Evolutionary conservation across 1,140 invertebrate species (phyloP).

Genomic region (Drosophila kikkawai): DNA sequence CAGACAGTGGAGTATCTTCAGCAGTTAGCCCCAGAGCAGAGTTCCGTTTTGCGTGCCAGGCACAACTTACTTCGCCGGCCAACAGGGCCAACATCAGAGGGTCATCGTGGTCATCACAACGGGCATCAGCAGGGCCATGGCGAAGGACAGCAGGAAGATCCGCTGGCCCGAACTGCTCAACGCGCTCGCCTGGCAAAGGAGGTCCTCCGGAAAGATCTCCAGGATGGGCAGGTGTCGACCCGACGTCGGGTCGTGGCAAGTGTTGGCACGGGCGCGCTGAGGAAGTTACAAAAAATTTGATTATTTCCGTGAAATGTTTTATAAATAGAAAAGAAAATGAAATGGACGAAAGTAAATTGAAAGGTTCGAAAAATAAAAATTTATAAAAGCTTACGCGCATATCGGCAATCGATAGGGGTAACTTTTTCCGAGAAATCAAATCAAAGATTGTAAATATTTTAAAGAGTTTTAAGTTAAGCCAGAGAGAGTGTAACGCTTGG

Average conservation of each 20-base stretch:
- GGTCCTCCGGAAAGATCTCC: constrained; percentile 90
- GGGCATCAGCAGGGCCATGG: constrained; percentile 65
- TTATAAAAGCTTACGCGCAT: constrained; percentile 76
- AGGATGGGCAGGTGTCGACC: constrained; percentile 88
- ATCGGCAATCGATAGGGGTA: constrained; percentile 79
- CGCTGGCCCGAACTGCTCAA: constrained; percentile 87
- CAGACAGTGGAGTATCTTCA: constrained; percentile 25
- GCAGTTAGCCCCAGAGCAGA: constrained; percentile 8
- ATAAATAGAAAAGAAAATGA: background rate
- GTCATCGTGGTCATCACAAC: constrained; percentile 68
- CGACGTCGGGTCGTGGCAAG: constrained; percentile 88
- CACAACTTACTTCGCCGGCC: constrained; percentile 42
- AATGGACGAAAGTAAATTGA: background rate
- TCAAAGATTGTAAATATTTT: constrained; percentile 36
- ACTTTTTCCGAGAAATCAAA: constrained; percentile 67
- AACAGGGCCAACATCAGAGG: constrained; percentile 78
- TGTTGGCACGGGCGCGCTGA: constrained; percentile 86
- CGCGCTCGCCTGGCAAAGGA: constrained; percentile 91
- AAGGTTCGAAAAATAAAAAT: constrained; percentile 4
- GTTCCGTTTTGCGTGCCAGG: background rate
- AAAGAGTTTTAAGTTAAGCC: background rate
- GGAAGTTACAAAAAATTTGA: background rate
- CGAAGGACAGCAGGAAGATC: constrained; percentile 76
- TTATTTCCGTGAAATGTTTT: background rate
- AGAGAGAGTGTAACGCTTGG: no score